Evolutionary conservation across 2,797 vertebrate genomes (phyloP).

Genomic region (Crenuchus spilurus): DNA sequence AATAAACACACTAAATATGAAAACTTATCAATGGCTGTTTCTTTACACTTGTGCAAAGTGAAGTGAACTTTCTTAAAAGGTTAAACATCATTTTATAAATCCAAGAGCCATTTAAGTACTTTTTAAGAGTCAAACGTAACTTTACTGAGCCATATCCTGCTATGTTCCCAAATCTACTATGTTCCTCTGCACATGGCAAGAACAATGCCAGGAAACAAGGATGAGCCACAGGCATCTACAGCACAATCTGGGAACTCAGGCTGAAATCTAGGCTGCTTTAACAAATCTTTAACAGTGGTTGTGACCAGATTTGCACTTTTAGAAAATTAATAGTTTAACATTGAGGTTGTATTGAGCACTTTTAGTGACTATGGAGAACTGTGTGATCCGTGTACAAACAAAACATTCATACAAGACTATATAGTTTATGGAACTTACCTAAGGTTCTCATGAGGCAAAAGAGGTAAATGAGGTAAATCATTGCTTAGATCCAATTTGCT

Average conservation of each 20-base stretch:
- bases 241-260: neutral
- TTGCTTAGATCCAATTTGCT: conserved; percentile 56
- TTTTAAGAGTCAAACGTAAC: neutral
- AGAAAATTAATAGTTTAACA: neutral
- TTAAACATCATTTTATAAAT: too few relatives aligned
- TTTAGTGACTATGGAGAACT: too few relatives aligned
- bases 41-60: too few relatives aligned
- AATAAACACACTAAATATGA: too few relatives aligned
- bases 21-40: too few relatives aligned
- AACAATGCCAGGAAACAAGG: conserved; percentile 82
- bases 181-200: conserved; percentile 59
- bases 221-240: conserved; percentile 65
- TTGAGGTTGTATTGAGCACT: too few relatives aligned
- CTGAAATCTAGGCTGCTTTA: neutral
- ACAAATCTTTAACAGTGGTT: neutral
- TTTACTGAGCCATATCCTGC: conserved; percentile 4
- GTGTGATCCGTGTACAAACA: neutral
- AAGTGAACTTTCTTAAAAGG: too few relatives aligned
- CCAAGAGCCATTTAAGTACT: too few relatives aligned
- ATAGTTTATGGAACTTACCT: conserved; percentile 66
- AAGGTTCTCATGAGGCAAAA: conserved; percentile 63
- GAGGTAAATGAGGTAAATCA: conserved; percentile 64
- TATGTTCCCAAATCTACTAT: conserved; percentile 6
- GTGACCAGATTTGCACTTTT: neutral
- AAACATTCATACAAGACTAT: neutral